A percentile compares a stretch with the other conserved stretches of the same genome.
Conservation (phyloP, 2,888 invertebrate species). For the Ceratothoa steindachneri region DNA sequence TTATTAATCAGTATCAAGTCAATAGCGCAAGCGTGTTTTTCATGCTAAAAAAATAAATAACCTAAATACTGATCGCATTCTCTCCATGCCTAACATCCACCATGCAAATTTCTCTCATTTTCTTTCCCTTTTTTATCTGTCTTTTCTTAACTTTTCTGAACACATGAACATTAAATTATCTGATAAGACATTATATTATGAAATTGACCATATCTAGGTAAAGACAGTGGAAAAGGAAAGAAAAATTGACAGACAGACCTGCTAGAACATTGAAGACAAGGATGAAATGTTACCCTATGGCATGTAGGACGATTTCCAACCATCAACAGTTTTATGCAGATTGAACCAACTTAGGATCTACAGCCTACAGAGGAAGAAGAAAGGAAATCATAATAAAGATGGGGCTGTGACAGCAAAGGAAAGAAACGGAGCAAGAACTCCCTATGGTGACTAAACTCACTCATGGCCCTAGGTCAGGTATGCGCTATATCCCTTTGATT, state of each 20-base stretch:
- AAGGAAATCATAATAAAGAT: slow-evolving; percentile 19
- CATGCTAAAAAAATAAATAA: too few relatives aligned
- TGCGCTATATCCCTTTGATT: not conserved
- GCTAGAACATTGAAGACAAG: slow-evolving; percentile 9
- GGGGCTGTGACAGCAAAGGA: not conserved
- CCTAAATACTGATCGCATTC: too few relatives aligned
- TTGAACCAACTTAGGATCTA: slow-evolving; percentile 47
- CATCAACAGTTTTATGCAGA: slow-evolving; percentile 36
- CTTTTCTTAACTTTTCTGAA: too few relatives aligned
- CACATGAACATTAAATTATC: too few relatives aligned
- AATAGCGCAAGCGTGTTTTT: too few relatives aligned
- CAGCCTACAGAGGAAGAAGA: slow-evolving; percentile 45
- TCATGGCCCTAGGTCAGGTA: not conserved
- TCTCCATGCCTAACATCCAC: too few relatives aligned
- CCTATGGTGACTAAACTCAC: not conserved
- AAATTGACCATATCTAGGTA: too few relatives aligned
- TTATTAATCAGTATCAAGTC: too few relatives aligned
- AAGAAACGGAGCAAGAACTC: not conserved
- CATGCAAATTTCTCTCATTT: too few relatives aligned
- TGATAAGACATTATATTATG: too few relatives aligned
- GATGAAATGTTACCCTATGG: slow-evolving; percentile 33
- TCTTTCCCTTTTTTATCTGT: too few relatives aligned
- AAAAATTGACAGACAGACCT: slow-evolving; percentile 18
- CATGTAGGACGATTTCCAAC: slow-evolving; percentile 23
- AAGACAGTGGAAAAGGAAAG: too few relatives aligned